Conservation (phyloP, 2,113 vertebrate genomes). For the Cyprinodon tularosa region DNA sequence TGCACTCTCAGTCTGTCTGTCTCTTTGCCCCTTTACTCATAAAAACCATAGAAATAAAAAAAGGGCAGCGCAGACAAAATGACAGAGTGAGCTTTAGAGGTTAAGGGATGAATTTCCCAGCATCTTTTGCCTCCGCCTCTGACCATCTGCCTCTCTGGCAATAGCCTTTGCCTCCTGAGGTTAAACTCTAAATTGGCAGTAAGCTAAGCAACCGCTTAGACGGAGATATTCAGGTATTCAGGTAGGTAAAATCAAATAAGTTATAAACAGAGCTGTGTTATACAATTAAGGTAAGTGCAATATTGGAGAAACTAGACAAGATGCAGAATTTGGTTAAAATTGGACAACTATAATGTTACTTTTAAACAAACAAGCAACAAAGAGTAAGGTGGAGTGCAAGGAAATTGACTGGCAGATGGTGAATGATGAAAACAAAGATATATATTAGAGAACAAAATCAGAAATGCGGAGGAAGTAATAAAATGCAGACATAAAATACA, state of each 20-base stretch:
- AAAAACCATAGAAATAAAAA: slow-evolving; percentile 39
- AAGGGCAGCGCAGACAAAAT: slow-evolving; percentile 30
- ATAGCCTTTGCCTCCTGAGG: slow-evolving; percentile 67
- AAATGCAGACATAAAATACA: slow-evolving; percentile 37
- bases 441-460: slow-evolving; percentile 65
- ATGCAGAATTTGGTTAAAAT: slow-evolving; percentile 40
- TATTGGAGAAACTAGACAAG: slow-evolving; percentile 42
- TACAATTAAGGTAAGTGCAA: slow-evolving; percentile 52
- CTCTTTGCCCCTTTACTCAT: slow-evolving; percentile 32
- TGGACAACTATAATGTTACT: slow-evolving; percentile 26
- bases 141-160: slow-evolving; percentile 77
- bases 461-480: slow-evolving; percentile 45
- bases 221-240: slow-evolving; percentile 64
- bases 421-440: slow-evolving; percentile 66
- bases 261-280: slow-evolving; percentile 47
- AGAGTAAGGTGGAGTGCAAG: slow-evolving; percentile 42
- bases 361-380: slow-evolving; percentile 44
- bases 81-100: slow-evolving; percentile 57
- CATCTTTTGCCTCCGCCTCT: slow-evolving; percentile 65
- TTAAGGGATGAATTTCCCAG: slow-evolving; percentile 69
- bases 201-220: slow-evolving; percentile 68
- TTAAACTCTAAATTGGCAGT: slow-evolving; percentile 73
- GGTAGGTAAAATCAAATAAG: slow-evolving; percentile 69
- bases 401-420: slow-evolving; percentile 63
- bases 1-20: slow-evolving; percentile 18